Evolutionary conservation across 2,113 vertebrate species (phyloP).

Genomic region (Thamnophis sirtalis): DNA sequence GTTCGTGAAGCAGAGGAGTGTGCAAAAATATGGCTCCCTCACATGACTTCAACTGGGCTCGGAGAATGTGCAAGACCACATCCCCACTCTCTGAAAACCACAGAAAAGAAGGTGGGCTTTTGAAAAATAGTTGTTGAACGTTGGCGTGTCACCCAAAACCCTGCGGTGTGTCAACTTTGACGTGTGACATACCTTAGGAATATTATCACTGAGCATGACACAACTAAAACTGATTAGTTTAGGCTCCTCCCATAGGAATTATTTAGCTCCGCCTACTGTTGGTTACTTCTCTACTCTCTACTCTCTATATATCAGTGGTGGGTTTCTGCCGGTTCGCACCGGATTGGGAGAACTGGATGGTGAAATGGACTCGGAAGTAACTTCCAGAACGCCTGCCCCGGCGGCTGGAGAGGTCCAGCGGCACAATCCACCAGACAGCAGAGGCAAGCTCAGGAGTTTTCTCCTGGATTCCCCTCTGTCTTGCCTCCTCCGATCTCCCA

Average conservation of each 20-base stretch:
- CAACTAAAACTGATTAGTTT: neutral
- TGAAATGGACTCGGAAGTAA: too few relatives aligned
- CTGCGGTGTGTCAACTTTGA: neutral
- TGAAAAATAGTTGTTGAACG: neutral
- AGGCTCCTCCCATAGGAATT: neutral
- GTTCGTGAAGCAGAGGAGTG: neutral
- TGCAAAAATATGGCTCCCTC: neutral
- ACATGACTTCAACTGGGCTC: neutral
- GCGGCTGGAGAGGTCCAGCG: too few relatives aligned
- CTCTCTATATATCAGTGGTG: too few relatives aligned
- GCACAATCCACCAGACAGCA: too few relatives aligned
- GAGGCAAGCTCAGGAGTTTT: too few relatives aligned
- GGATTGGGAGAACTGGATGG: too few relatives aligned
- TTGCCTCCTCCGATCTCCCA: too few relatives aligned
- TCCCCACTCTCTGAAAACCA: neutral
- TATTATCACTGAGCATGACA: neutral
- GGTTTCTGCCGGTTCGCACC: too few relatives aligned
- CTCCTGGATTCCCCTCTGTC: too few relatives aligned
- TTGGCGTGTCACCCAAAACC: neutral
- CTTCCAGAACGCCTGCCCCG: too few relatives aligned
- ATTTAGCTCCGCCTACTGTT: neutral
- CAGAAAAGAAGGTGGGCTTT: neutral
- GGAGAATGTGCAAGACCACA: neutral
- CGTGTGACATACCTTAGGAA: neutral
- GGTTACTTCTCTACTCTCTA: too few relatives aligned